Conservation (phyloP, 2,797 vertebrate genomes). For the Diglossa cyanea region DNA sequence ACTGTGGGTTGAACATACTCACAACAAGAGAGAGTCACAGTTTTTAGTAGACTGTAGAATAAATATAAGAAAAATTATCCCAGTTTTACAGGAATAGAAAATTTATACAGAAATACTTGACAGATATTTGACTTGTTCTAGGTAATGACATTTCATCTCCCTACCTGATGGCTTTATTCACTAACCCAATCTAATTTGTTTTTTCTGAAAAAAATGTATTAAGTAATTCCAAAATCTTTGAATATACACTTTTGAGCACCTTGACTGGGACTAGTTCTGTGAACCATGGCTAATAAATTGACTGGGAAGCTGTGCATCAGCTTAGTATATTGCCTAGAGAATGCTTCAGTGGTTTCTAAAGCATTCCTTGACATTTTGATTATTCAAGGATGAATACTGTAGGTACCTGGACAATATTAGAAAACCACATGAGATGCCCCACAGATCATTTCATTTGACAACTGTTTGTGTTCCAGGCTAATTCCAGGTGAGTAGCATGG, state of each 20-base stretch:
- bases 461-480: neutral
- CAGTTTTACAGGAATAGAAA: neutral
- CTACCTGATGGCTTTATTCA: neutral
- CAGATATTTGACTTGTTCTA: neutral
- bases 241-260: neutral
- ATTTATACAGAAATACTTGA: neutral
- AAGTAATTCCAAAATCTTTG: neutral
- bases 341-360: neutral
- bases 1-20: neutral
- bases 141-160: neutral
- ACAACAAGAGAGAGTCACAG: neutral
- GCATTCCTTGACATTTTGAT: neutral
- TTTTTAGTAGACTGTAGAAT: neutral
- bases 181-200: neutral
- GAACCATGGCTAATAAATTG: neutral
- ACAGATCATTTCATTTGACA: constrained; percentile 24
- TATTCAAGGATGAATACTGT: neutral
- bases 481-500: neutral
- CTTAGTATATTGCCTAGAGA: neutral
- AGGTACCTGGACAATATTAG: neutral
- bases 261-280: neutral
- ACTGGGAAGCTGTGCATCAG: neutral
- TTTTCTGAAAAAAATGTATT: neutral
- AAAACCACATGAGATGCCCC: neutral
- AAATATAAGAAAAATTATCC: neutral